A percentile compares a stretch with the other conserved stretches of the same genome.
Evolutionary conservation across 2,888 invertebrate species (phyloP).

Genomic region (Diogma glabrata): DNA sequence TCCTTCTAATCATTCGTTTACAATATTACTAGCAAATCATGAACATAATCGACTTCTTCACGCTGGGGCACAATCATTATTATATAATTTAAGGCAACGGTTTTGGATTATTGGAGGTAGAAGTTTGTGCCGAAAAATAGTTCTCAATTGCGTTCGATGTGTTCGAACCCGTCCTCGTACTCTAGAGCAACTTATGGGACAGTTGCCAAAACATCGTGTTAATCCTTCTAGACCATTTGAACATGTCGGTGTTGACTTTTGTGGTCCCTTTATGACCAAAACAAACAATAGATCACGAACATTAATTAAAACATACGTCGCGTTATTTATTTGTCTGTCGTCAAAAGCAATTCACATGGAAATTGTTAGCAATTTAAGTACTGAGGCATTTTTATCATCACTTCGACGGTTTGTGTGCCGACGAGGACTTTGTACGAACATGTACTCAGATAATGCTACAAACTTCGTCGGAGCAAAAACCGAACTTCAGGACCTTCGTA

Average conservation of each 20-base stretch:
- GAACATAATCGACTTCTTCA: not conserved
- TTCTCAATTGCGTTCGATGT: slow-evolving; percentile 16
- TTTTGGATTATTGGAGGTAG: slow-evolving; percentile 17
- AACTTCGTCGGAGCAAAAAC: slow-evolving; percentile 7
- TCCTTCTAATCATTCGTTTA: not conserved
- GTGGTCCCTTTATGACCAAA: slow-evolving; percentile 14
- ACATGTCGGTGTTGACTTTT: slow-evolving; percentile 16
- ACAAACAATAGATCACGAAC: slow-evolving; percentile 11
- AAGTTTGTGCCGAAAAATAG: slow-evolving; percentile 13
- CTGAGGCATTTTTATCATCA: slow-evolving; percentile 17
- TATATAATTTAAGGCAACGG: slow-evolving; percentile 12
- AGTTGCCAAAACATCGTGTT: slow-evolving; percentile 16
- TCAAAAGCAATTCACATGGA: slow-evolving; percentile 19
- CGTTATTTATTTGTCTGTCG: slow-evolving; percentile 5
- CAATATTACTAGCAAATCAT: not conserved
- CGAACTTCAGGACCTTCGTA: slow-evolving; percentile 6
- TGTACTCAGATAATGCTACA: slow-evolving; percentile 6
- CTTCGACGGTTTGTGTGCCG: slow-evolving; percentile 18
- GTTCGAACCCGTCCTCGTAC: slow-evolving; percentile 15
- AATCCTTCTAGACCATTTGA: slow-evolving; percentile 13
- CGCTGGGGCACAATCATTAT: slow-evolving; percentile 11
- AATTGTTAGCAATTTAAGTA: slow-evolving; percentile 17
- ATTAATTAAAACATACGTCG: slow-evolving; percentile 16
- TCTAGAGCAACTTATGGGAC: slow-evolving; percentile 16
- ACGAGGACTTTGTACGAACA: slow-evolving; percentile 11